Evolutionary conservation across 2,797 vertebrate species (phyloP).

Genomic region (Triplophysa yarkandensis): DNA sequence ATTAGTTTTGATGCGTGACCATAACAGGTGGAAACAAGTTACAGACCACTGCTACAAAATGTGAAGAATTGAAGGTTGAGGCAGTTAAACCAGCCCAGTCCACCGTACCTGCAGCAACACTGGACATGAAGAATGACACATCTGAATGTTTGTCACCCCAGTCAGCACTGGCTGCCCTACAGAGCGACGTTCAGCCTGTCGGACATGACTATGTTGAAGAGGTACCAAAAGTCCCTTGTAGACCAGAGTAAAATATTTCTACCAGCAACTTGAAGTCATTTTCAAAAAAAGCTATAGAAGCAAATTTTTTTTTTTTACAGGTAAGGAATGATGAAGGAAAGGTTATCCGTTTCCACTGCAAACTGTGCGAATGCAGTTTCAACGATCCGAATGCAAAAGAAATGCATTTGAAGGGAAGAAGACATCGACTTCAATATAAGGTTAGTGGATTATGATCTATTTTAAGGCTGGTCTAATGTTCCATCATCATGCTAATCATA

Average conservation of each 20-base stretch:
- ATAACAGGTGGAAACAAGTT: slow-evolving; percentile 89
- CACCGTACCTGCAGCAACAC: slow-evolving; percentile 45
- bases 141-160: slow-evolving; percentile 81
- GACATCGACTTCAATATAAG: slow-evolving; percentile 96
- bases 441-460: slow-evolving; percentile 65
- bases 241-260: not conserved
- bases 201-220: slow-evolving; percentile 98
- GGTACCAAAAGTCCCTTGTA: slow-evolving; percentile 62
- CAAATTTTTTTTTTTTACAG: slow-evolving; percentile 64
- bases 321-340: slow-evolving; percentile 98
- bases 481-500: not conserved
- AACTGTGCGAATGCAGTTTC: slow-evolving; percentile 97
- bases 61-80: slow-evolving; percentile 84
- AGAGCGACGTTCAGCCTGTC: slow-evolving; percentile 95
- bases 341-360: slow-evolving; percentile 97
- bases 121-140: slow-evolving; percentile 69
- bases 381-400: slow-evolving; percentile 98
- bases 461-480: not conserved
- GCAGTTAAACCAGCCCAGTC: slow-evolving; percentile 60
- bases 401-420: slow-evolving; percentile 94
- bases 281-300: not conserved
- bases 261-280: not conserved
- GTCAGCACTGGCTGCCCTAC: slow-evolving; percentile 86
- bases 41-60: slow-evolving; percentile 86
- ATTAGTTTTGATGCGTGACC: not conserved